Percentiles rank a stretch among this genome's conserved stretches.
Evolutionary conservation across 1,140 invertebrate species (phyloP).

Genomic region (Diorhabda carinulata): DNA sequence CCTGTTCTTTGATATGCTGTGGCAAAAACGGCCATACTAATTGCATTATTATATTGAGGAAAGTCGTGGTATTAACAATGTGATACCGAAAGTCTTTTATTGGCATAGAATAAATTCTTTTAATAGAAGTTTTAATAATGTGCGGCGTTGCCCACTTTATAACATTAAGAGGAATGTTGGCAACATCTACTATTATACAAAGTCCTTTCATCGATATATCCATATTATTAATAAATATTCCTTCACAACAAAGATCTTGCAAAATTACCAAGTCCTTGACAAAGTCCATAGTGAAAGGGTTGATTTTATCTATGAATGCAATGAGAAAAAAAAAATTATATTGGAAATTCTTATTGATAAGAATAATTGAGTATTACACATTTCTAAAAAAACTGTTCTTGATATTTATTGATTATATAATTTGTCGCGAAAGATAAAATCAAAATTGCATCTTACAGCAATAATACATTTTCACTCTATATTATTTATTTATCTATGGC

Average conservation of each 20-base stretch:
- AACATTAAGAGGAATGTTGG: conserved; percentile 39
- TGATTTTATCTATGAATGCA: conserved; percentile 25
- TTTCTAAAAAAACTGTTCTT: background rate
- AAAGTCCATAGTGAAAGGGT: conserved; percentile 23
- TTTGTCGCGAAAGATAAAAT: too few species aligned
- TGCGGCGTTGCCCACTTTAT: conserved; percentile 45
- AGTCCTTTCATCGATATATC: conserved; percentile 35
- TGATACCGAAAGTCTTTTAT: conserved; percentile 39
- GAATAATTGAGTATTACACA: background rate
- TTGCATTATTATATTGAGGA: conserved; percentile 32
- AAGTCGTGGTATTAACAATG: conserved; percentile 35
- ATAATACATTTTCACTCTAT: background rate
- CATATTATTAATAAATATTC: conserved; percentile 17
- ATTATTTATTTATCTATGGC: too few species aligned
- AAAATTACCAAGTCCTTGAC: conserved; percentile 22
- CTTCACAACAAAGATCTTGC: conserved; percentile 26
- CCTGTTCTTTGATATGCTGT: conserved; percentile 36
- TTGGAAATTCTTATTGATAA: background rate
- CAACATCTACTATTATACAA: conserved; percentile 44
- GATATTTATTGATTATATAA: background rate
- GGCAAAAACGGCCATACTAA: conserved; percentile 41
- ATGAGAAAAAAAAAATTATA: background rate
- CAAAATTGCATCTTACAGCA: background rate
- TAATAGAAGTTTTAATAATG: conserved; percentile 38
- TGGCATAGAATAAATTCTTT: conserved; percentile 38